These are phyloP conservation scores for Syngnathus typhle DNA, from an alignment of 2,113 vertebrate genomes.

Conservation along the genomic window DNA sequence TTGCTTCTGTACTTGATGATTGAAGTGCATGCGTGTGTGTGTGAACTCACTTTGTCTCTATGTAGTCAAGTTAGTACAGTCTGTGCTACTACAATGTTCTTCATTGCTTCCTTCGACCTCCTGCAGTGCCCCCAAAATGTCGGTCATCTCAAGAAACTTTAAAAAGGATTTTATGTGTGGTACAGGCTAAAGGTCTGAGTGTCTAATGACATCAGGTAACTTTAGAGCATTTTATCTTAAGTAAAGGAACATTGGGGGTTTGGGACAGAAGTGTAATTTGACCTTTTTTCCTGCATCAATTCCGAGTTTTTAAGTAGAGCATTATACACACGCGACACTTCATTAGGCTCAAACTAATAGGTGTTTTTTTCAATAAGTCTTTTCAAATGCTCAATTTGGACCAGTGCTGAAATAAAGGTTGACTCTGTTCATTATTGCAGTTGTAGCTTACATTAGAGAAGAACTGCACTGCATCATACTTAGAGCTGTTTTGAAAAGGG, in stretches of 20 bases:
- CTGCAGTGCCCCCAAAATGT: constrained; percentile 76
- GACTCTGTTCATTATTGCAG: too few relatives aligned
- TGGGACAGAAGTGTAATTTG: not conserved
- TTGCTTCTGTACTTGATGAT: not conserved
- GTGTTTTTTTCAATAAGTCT: too few relatives aligned
- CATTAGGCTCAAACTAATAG: not conserved
- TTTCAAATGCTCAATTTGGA: too few relatives aligned
- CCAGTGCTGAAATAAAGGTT: too few relatives aligned
- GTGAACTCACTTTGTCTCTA: constrained; percentile 71
- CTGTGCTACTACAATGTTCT: constrained; percentile 71
- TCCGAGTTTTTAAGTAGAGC: not conserved
- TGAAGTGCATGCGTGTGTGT: not conserved
- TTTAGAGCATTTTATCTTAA: constrained; percentile 72
- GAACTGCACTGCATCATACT: too few relatives aligned
- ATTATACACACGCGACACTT: not conserved
- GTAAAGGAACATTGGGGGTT: not conserved
- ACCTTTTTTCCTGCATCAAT: not conserved
- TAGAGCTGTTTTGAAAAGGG: too few relatives aligned
- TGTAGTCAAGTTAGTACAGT: constrained; percentile 77
- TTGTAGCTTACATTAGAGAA: too few relatives aligned
- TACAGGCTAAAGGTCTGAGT: constrained; percentile 38
- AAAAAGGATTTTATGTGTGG: constrained; percentile 39
- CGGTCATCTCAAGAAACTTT: constrained; percentile 76
- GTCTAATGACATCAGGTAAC: constrained; percentile 60
- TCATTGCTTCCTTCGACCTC: constrained; percentile 72